Evolutionary conservation across 2,113 vertebrate species (phyloP), one percentile per base, ranked within the genome.

Genomic region (Labrus mixtus): DNA sequence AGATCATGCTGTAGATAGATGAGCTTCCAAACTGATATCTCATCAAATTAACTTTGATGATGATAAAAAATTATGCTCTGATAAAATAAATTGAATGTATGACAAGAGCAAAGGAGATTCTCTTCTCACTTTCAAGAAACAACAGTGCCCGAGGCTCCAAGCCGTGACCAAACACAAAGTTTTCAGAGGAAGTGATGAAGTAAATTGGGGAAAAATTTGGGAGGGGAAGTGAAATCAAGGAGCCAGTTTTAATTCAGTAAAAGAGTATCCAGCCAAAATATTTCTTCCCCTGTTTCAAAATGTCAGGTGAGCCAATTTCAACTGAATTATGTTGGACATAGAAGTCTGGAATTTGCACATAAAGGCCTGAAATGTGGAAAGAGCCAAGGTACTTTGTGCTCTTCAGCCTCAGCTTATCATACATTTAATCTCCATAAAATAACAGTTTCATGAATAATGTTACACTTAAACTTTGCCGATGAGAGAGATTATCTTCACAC

Each of bases 251-350:
- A 91, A 95, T 94, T 81, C 48, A 4, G 65, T 29, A 53, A 67
- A 68, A 68, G 50, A 76, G 41, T 90, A 59, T 1, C 67, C 73
- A 93, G 92, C 86, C 93, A 94, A 91, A 87, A 86, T 89, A 90
- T 58, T 73, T 80, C 80, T 87, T 60, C 68, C 77, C 83, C 36
- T 74, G 68, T 91, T 87, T 83, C 68, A 87, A 93, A 76, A 86
- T 81, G 87, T 72, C 87, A 88, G 87, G 68, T 89, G 89, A 90
- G 90, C 93, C 93, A 90, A 92, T 93, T 93, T 87, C 85, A 83
- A 81, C 63, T 78, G 92, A 94, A 84, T 95, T 90, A 93, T 86
- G 91, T 84, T 90, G 88, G 77, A 61, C 78, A 62, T 87, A 86
- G 29, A 69, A 84, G 78, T 85, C 48, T 76, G 39, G 59, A 76